Evolutionary conservation across 2,888 invertebrate species (phyloP), one percentile per base, ranked within the genome.

Genomic region (Acrobasis repandana): DNA sequence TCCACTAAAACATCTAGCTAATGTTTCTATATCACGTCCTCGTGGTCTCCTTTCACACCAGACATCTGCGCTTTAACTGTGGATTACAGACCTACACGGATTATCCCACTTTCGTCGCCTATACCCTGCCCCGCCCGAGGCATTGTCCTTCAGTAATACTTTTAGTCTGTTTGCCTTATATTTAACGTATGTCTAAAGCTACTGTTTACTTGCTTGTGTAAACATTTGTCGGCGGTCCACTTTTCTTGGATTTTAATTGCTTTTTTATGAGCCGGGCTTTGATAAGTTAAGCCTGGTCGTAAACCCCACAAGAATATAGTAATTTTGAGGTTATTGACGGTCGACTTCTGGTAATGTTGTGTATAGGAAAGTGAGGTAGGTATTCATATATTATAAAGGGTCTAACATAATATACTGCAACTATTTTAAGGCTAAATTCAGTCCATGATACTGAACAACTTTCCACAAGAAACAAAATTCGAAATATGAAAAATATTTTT

Each of bases 191-290:
- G 52, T 52, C 52, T 52, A 87, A 79, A 81, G 88, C 89, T 90
- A 88, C 90, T 88, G 90, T 89, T 90, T 90, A 80, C 82, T 77
- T 79, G 74, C 89, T 83, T 86, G 83, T 77, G 80, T 85, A 85
- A 92, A 91, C 85, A 90, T 89, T 88, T 83, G 85, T 79, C 82
- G 82, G 76, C 81, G 83, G 84, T 85, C 85, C 86, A 82, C 85
- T 82, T 79, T 76, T 77, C 75, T 75, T 73, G 82, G 83, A 82
- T 76, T 86, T 89, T 88, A 88, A 90, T 89, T 89, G 85, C 80
- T 82, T 83, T 79, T 87, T 83, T 82, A 82, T 86, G 84, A 54
- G 85, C 85, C 84, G 70, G 71, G 71, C 84, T 83, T 82, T 81
- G 82, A 86, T 86, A 83, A 83, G 47, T 33, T 33, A 54, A 16